Base-by-base conservation (phyloP, 1,140 invertebrate genomes). In the Meloidogyne chitwoodi region DNA sequence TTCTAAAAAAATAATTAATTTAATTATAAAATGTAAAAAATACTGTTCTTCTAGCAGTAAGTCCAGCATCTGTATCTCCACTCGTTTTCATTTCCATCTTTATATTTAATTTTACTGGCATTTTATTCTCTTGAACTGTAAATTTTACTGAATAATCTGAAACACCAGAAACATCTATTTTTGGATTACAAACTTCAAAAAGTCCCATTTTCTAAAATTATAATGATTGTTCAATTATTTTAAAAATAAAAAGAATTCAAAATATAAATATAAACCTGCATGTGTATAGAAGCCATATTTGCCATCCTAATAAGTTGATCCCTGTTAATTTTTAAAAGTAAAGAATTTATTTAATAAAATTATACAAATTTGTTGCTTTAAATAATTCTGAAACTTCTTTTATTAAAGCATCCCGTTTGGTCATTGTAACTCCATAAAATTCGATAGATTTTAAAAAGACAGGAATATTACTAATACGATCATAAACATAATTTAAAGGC, bases 321-420 rank as follows among this genome's bases (percentile, higher is more conserved):
- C 14, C 71, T 73, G 27, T 29, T 29, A 12, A 63, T 22, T n/a
- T n/a, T n/a, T 24, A 48, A 71, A 41, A 24, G 26, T 44, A 62
- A 62, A n/a, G 2, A 56, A 19, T 63, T 70, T n/a, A 22, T 24
- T 6, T 22, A 73, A 63, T 0, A 61, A 29, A n/a, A 62, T 27
- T 12, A 12, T 29, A 63, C 71, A 73, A 34, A 73, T 73, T 73
- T 34, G 61, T 72, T 22, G 75, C 72, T 34, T 70, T 81, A 76
- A 82, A 86, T 26, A 86, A 66, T 61, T 85, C 85, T 27, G 79
- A 69, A 14, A 83, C 72, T 61, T 86, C 85, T 68, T 83, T 79
- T 16, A 84, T 74, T 3, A 86, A 48, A 2, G 85, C 85, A 77
- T 81, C 81, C 8, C 75, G 48, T 65, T 87, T 85, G 2, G 85